Evolutionary conservation across 2,797 vertebrate species (phyloP), one percentile per base, ranked within the genome.

Genomic region (Coluber constrictor): DNA sequence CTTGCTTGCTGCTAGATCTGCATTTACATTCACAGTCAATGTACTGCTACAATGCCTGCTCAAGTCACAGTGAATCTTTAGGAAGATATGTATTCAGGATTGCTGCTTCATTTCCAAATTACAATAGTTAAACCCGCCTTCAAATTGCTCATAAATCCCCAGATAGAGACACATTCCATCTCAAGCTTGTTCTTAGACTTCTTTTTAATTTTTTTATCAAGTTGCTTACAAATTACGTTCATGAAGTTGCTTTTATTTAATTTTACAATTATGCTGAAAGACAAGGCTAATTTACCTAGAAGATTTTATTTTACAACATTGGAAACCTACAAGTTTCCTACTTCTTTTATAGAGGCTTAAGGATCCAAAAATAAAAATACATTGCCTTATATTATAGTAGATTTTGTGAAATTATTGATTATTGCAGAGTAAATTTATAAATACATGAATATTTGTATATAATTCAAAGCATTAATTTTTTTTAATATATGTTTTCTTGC

Each of bases 141-240:
- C 32, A 79, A 79, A 79, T 79, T 79, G 32, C 18, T 79, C 8
- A 20, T 18, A 79, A 20, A 43, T 79, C 70, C 8, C 32, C 23
- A 43, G 16, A 37, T 87, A 27, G 25, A 87, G 56, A 70, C 57
- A 4, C 12, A 86, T 83, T 91, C 25, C 16, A 74, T 23, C 3
- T 43, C 43, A 87, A 25, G 0, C 0, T 87, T 94, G 0, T 0
- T 91, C 86, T 94, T 61, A 27, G 57, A 93, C 94, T 47, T 90
- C 12, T 5, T 1, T 7, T 90, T 8, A 5, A 91, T 60, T 93
- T 91, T 54, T 86, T 88, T 63, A 61, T 57, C 92, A 57, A 95
- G 89, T 92, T 92, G 29, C 37, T 91, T 89, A 56, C 43, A 61
- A 37, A 92, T n/a, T 93, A 23, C 54, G 93, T 10, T 90, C 93